A percentile compares a stretch with the other conserved stretches of the same genome.
Evolutionary conservation across 2,797 vertebrate species (phyloP).

Genomic region (Ciconia nigra): DNA sequence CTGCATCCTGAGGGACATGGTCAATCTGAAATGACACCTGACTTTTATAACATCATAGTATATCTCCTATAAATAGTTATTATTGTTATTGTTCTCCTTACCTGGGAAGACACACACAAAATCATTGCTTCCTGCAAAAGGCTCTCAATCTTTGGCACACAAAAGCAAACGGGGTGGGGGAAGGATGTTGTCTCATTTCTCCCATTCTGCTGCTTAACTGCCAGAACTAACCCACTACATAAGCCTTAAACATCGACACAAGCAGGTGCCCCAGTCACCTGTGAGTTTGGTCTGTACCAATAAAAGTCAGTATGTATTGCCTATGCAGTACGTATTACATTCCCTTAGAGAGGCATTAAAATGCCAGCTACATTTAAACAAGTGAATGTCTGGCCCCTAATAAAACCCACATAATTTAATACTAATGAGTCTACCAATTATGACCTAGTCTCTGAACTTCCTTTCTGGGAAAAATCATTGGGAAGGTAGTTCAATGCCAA

Average conservation of each 20-base stretch:
- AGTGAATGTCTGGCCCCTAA: conserved; percentile 64
- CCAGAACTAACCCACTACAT: neutral
- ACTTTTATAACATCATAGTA: neutral
- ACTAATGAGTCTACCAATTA: conserved; percentile 67
- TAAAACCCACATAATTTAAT: conserved; percentile 69
- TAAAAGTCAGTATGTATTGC: conserved; percentile 54
- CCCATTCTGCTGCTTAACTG: neutral
- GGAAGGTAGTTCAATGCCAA: conserved; percentile 32
- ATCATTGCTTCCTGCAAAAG: neutral
- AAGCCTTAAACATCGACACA: neutral
- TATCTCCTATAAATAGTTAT: neutral
- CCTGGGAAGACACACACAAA: neutral
- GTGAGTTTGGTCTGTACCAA: conserved; percentile 18
- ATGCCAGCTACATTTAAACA: conserved; percentile 66
- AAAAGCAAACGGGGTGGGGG: neutral
- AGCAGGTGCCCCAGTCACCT: conserved; percentile 42
- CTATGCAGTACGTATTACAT: conserved; percentile 32
- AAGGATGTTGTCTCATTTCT: neutral
- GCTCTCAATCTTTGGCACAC: neutral
- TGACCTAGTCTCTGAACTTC: conserved; percentile 52
- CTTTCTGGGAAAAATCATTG: conserved; percentile 63
- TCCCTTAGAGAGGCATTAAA: conserved; percentile 63
- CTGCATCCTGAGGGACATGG: neutral
- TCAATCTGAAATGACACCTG: neutral
- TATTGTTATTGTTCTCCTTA: neutral